A percentile compares a stretch with the other conserved stretches of the same genome.
These are phyloP conservation scores for Oreochromis spilurus DNA, from an alignment of 2,113 vertebrate species.

Conservation along the genomic window DNA sequence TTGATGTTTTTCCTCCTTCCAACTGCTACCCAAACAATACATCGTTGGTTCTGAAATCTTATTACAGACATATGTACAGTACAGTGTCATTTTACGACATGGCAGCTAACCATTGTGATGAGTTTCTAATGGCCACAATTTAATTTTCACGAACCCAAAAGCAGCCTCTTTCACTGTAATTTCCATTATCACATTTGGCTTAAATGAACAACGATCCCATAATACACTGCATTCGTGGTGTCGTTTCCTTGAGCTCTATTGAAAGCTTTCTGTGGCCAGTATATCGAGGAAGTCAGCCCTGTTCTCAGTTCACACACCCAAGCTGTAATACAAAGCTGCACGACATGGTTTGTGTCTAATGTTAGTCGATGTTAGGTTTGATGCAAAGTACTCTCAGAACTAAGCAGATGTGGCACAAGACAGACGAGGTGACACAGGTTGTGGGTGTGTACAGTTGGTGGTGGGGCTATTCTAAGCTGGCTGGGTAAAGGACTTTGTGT, in stretches of 20 bases:
- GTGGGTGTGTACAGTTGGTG: background rate
- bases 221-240: background rate
- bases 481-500: background rate
- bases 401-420: background rate
- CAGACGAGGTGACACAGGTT: background rate
- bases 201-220: background rate
- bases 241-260: background rate
- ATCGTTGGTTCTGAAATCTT: fast-evolving
- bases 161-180: background rate
- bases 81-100: background rate
- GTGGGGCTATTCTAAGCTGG: background rate
- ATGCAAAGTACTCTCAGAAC: background rate
- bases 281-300: background rate
- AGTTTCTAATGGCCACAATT: background rate
- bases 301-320: background rate
- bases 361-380: conserved; percentile 33
- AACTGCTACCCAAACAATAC: fast-evolving
- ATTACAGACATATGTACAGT: fast-evolving
- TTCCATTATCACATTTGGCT: background rate
- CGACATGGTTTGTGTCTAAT: background rate
- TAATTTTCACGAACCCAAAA: background rate
- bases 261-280: background rate
- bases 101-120: background rate
- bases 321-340: background rate
- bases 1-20: background rate